A percentile compares a stretch with the other conserved stretches of the same genome.
Conservation (phyloP, 2,888 invertebrate species). For the Pammene aurita region DNA sequence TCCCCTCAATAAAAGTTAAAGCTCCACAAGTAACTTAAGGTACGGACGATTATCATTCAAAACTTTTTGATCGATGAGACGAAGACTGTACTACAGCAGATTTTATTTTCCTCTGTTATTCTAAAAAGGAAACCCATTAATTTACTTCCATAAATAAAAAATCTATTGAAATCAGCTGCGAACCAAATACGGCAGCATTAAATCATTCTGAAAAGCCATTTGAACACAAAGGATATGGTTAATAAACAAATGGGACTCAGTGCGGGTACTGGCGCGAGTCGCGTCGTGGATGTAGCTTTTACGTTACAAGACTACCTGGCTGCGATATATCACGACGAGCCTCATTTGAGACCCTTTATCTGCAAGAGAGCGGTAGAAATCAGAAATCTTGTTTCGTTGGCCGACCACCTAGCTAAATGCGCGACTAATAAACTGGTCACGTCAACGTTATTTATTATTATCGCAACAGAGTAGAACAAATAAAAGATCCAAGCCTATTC, state of each 20-base stretch:
- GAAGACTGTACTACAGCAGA: constrained; percentile 44
- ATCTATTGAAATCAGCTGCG: constrained; percentile 56
- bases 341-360: constrained; percentile 59
- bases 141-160: constrained; percentile 63
- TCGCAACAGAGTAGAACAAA: constrained; percentile 71
- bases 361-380: constrained; percentile 58
- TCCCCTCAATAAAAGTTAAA: constrained; percentile 45
- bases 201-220: constrained; percentile 72
- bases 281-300: constrained; percentile 56
- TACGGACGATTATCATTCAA: constrained; percentile 43
- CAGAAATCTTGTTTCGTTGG: constrained; percentile 63
- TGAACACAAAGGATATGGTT: constrained; percentile 73
- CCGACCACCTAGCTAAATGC: constrained; percentile 65
- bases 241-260: constrained; percentile 72
- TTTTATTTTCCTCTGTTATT: constrained; percentile 44
- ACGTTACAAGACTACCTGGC: constrained; percentile 32
- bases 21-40: constrained; percentile 41
- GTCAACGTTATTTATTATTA: constrained; percentile 79
- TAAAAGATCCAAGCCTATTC: constrained; percentile 64
- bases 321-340: constrained; percentile 56
- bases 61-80: constrained; percentile 47
- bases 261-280: constrained; percentile 59
- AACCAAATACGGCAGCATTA: constrained; percentile 61
- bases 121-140: constrained; percentile 52
- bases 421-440: constrained; percentile 79